Base-by-base conservation (phyloP, 2,113 vertebrate species). In the Pelvicachromis taeniatus region DNA sequence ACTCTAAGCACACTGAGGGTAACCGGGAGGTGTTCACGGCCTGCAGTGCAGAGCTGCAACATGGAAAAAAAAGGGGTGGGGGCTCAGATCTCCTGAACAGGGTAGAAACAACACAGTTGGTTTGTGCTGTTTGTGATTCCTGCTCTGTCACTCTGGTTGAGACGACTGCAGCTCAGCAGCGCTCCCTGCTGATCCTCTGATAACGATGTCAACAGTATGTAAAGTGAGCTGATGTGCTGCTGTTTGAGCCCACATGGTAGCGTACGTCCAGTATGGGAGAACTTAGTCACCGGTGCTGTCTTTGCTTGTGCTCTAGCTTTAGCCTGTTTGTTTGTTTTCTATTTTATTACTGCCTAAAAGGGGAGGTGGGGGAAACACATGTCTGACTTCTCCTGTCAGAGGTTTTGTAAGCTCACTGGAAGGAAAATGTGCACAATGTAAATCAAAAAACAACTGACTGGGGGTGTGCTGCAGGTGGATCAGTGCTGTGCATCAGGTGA, bases 261-360 rank as follows among this genome's bases (percentile, higher is more conserved):
- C 84, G 79, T 68, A 61, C 52, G 54, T 80, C 77, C 68, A 82
- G 59, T 75, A 73, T 73, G 84, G 63, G 82, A 79, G 80, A 83
- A 75, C 56, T 89, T 89, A 84, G 89, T 91, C 87, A 85, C 86
- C 17, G 59, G 91, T 90, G 83, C 86, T 89, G 94, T 94, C 82
- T 85, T 88, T 92, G 89, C 89, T 93, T 85, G 92, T 93, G 88
- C 89, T 88, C 65, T 92, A 91, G 92, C 87, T 91, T 87, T 91
- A 87, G 94, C 73, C 70, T 81, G 83, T 93, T 94, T 53, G 55
- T 85, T 89, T 90, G 55, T 86, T 90, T 90, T 88, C 65, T 83
- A 59, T 92, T 91, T 87, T 90, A 88, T 89, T 89, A 91, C 86
- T 91, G 86, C 90, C 83, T 85, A 85, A 70, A 48, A 63, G 16